Evolutionary conservation across 2,113 vertebrate species (phyloP), one percentile per base, ranked within the genome.

Genomic region (Oryzias curvinotus): DNA sequence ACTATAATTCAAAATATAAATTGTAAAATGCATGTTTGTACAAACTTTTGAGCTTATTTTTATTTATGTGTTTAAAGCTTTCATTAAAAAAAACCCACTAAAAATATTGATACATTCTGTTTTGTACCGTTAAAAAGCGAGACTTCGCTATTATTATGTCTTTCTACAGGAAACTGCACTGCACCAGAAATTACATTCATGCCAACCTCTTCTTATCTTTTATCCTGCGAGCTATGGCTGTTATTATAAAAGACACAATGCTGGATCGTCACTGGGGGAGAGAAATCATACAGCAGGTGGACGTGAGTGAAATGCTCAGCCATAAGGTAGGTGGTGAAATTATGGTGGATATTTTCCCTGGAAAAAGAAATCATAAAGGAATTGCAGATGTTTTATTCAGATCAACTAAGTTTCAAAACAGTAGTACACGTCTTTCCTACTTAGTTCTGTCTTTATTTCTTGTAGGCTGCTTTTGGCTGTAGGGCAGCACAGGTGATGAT

Each of bases 141-240:
- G n/a, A 45, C 43, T 48, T 17, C 6, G 26, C 30, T 30, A 7
- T 41, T 45, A 1, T 42, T 48, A 7, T 72, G 18, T 73, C 14
- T 7, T 61, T 30, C 42, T 12, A 44, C 84, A 95, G 94, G 84
- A 94, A 89, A 63, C 90, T 95, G 23, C 92, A 81, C 67, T 95
- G 94, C 87, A 93, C 92, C 61, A 87, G 93, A 73, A 95, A 94
- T 56, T 85, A 73, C 72, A 85, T 87, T 44, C 87, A 88, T 1
- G 75, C 68, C 0, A 95, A 95, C 79, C 91, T 95, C 55, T 95
- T 94, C 1, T 82, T 93, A 74, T 94, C 94, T 48, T 93, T 95
- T 3, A 92, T 93, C 57, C 89, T 95, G 75, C 88, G 94, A 46
- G 94, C 92, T 0, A 64, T 91, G 25, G 92, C 94, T 0, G 90